Conservation (phyloP, 2,113 vertebrate species). For the Phalacrocorax pelagicus region DNA sequence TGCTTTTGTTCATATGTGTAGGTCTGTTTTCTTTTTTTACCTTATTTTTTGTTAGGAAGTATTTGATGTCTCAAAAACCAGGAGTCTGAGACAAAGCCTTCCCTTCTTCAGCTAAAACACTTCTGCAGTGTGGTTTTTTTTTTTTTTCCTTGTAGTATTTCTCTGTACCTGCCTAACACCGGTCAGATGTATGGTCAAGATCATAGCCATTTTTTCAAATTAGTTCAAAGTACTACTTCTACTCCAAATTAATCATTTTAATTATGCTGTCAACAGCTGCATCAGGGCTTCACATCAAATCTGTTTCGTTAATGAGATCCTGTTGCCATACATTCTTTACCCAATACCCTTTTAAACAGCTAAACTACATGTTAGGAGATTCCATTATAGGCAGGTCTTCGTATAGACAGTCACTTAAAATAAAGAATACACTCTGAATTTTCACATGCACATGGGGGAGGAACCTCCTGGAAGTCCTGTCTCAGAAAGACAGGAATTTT, state of each 20-base stretch:
- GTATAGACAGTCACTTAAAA: background rate
- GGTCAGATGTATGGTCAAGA: conserved; percentile 27
- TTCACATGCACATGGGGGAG: background rate
- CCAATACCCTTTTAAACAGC: conserved; percentile 15
- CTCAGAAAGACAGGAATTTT: background rate
- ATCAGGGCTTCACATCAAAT: conserved; percentile 69
- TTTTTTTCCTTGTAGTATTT: background rate
- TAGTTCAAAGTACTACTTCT: conserved; percentile 59
- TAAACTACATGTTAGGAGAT: background rate
- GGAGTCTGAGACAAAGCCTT: background rate
- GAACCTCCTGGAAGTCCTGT: background rate
- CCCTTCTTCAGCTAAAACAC: background rate
- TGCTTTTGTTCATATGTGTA: background rate
- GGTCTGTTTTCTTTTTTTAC: background rate
- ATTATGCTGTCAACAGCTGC: conserved; percentile 72
- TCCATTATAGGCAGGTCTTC: background rate
- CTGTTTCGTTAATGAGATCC: conserved; percentile 59
- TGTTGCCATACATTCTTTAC: conserved; percentile 21
- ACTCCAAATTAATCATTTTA: conserved; percentile 75
- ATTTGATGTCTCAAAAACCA: background rate
- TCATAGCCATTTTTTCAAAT: conserved; percentile 56
- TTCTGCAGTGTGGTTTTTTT: background rate
- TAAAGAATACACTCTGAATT: background rate
- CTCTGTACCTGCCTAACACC: background rate
- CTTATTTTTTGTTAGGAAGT: background rate